These are phyloP conservation scores for Actinia tenebrosa DNA, from an alignment of 64 coral and sea anemone genomes.

Conservation along the genomic window DNA sequence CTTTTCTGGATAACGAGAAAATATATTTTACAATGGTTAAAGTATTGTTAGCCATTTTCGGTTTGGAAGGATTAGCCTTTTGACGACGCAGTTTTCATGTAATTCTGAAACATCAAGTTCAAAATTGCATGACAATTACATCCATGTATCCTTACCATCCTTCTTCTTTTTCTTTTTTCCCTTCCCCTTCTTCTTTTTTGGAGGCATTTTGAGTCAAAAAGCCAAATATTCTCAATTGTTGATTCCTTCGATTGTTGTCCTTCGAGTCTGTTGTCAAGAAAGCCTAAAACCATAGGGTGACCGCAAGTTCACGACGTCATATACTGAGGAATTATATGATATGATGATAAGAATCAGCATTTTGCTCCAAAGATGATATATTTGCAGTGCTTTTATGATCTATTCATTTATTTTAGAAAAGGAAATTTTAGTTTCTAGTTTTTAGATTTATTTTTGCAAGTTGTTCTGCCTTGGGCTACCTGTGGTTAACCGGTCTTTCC, in stretches of 20 bases:
- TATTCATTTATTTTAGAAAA: too few relatives aligned
- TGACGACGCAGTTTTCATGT: not conserved
- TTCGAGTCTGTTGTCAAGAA: conserved; percentile 13
- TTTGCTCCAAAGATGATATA: too few relatives aligned
- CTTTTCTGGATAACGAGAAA: conserved; percentile 53
- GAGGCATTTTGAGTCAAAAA: conserved; percentile 74
- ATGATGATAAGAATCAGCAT: too few relatives aligned
- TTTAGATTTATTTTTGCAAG: not conserved
- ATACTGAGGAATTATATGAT: not conserved
- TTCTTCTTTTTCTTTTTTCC: conserved; percentile 98
- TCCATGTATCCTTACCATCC: conserved; percentile 48
- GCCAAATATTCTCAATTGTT: not conserved
- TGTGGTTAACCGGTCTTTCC: not conserved
- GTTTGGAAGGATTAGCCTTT: not conserved
- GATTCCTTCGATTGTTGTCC: conserved; percentile 28
- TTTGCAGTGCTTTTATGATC: too few relatives aligned
- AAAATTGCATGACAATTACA: not conserved
- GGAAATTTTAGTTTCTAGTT: too few relatives aligned
- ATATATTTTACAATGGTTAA: not conserved
- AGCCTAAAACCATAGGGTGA: conserved; percentile 13
- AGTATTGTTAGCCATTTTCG: not conserved
- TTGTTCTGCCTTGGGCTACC: not conserved
- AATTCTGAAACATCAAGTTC: not conserved
- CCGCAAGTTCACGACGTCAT: not conserved
- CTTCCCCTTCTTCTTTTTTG: conserved; percentile 96